A percentile compares a stretch with the other conserved stretches of the same genome.
Evolutionary conservation across 2,113 vertebrate genomes (phyloP).

Genomic region (Salvelinus namaycush): DNA sequence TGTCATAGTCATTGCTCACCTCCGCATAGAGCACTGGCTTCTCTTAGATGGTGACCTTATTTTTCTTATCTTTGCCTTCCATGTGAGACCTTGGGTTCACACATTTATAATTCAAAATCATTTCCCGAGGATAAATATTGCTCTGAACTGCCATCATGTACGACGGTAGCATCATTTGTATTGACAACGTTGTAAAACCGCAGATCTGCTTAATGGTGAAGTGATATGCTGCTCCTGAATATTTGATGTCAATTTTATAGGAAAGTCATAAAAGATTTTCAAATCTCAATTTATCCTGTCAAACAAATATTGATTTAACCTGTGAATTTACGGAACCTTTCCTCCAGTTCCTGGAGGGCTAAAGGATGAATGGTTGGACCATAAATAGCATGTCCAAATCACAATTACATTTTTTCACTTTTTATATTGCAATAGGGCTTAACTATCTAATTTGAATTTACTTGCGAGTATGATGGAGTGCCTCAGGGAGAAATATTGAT

Average conservation of each 20-base stretch:
- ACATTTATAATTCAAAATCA: slow-evolving; percentile 51
- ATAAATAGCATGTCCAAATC: slow-evolving; percentile 52
- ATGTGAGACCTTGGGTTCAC: slow-evolving; percentile 59
- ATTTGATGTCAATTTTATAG: slow-evolving; percentile 69
- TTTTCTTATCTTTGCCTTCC: slow-evolving; percentile 64
- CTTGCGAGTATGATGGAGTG: slow-evolving; percentile 65
- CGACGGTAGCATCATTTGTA: slow-evolving; percentile 32
- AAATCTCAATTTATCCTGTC: slow-evolving; percentile 66
- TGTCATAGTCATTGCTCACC: slow-evolving; percentile 71
- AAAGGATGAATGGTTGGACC: slow-evolving; percentile 30
- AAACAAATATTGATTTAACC: slow-evolving; percentile 62
- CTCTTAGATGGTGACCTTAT: slow-evolving; percentile 70
- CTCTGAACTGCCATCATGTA: not conserved
- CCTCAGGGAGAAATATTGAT: slow-evolving; percentile 69
- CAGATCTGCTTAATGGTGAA: slow-evolving; percentile 45
- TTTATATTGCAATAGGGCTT: slow-evolving; percentile 65
- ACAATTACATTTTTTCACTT: slow-evolving; percentile 49
- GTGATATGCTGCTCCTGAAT: slow-evolving; percentile 58
- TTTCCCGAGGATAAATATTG: not conserved
- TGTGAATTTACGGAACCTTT: slow-evolving; percentile 55
- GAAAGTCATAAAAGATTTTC: slow-evolving; percentile 64
- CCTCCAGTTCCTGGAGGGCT: slow-evolving; percentile 39
- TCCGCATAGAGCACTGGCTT: slow-evolving; percentile 54
- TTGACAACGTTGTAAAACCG: slow-evolving; percentile 32
- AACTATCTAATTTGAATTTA: slow-evolving; percentile 73